Base-by-base conservation (phyloP, 1,140 invertebrate species). In the Papilio polyxenes region DNA sequence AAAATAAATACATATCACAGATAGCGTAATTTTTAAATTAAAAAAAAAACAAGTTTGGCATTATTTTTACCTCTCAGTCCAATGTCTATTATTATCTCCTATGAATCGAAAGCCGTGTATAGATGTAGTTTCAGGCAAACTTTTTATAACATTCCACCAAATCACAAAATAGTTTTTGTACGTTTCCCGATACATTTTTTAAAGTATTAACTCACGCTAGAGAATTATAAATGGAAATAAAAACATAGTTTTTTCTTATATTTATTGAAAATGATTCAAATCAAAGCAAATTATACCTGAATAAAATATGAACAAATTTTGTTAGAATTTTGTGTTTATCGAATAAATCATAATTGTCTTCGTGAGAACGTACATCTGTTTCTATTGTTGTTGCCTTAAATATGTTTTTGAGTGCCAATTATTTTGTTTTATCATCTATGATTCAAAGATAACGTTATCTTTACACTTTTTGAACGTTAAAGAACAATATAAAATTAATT, bases 71-170 rank as follows among this genome's bases (percentile, higher is more conserved):
- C 95, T 94, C 89, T 96, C 95, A 44, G 94, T 80, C 93, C 95
- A 95, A 83, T 93, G 93, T 84, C 94, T 92, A 84, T 95, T 93
- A 20, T 91, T 88, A 84, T 96, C 95, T 15, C 94, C 95, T 65
- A 95, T 94, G 83, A 95, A 96, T 75, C 91, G 91, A 49, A 95
- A 95, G 10, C 95, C 95, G 88, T 96, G 95, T 37, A 96, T 89
- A 0, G 95, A 95, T 0, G 95, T 94, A 6, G 91, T 92, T 48
- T 92, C 84, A 0, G 93, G 93, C 44, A 94, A 86, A 80, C 90
- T 92, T 85, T 93, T 93, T 53, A 94, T 93, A 6, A 91, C 91
- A 44, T 89, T 86, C 92, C 91, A 93, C 93, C 93, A 94, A 77
- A 94, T 92, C 81, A 90, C 84, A 17, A 93, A 86, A 83, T 92